A percentile compares a stretch with the other conserved stretches of the same genome.
Evolutionary conservation across 2,888 invertebrate species (phyloP).

Genomic region (Nemurella pictetii): DNA sequence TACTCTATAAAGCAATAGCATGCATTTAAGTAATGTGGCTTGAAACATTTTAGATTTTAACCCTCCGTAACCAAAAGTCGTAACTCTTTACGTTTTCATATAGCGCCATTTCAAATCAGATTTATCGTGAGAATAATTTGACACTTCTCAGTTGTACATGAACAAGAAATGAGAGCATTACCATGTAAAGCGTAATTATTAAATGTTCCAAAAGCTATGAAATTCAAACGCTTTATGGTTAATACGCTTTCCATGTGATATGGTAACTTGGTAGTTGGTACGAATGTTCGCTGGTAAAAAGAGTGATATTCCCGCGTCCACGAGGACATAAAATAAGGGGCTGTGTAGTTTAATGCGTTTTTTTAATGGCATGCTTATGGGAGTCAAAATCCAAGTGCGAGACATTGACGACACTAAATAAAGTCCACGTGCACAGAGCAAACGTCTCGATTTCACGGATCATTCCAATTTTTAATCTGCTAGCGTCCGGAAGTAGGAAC

Average conservation of each 20-base stretch:
- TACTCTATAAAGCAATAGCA: not conserved
- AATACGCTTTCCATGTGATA: not conserved
- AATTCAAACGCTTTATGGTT: not conserved
- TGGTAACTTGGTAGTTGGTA: not conserved
- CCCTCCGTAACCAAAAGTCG: not conserved
- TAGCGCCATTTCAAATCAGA: not conserved
- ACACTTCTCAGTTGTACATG: not conserved
- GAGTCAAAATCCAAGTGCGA: too few relatives aligned
- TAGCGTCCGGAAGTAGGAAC: too few relatives aligned
- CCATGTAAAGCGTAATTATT: constrained; percentile 4
- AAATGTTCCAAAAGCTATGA: constrained; percentile 11
- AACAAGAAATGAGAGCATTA: not conserved
- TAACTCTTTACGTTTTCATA: not conserved
- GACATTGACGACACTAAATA: not conserved
- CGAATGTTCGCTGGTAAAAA: not conserved
- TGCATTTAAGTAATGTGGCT: not conserved
- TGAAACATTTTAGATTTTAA: not conserved
- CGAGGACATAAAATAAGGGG: not conserved
- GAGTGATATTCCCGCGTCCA: not conserved
- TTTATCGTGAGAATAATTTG: constrained; percentile 6
- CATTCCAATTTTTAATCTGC: not conserved
- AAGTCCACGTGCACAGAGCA: not conserved
- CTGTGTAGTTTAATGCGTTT: not conserved
- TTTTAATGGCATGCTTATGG: not conserved
- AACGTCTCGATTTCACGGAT: not conserved